Conservation (phyloP, 1,140 invertebrate species). For the Calycopis cecrops region DNA sequence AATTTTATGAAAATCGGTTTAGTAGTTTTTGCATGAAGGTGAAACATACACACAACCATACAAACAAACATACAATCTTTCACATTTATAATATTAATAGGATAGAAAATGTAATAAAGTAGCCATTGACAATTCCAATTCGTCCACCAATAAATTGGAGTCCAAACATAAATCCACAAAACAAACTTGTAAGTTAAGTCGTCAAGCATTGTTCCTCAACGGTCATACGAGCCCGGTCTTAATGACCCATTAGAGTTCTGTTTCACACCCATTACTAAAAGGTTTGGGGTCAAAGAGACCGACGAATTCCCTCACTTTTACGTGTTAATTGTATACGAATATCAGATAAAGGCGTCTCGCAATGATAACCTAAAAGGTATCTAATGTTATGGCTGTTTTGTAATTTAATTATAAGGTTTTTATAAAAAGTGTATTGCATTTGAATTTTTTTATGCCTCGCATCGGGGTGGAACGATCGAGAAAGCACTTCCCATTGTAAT, state of each 20-base stretch:
- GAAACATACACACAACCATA: no score
- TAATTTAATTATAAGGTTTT: constrained; percentile 17
- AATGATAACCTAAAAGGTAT: constrained; percentile 18
- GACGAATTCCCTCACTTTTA: constrained; percentile 27
- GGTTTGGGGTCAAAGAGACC: constrained; percentile 37
- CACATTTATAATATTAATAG: no score
- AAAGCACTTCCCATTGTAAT: no score
- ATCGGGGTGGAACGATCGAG: no score
- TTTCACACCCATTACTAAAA: constrained; percentile 56
- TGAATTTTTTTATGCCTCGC: no score
- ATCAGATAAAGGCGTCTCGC: constrained; percentile 40
- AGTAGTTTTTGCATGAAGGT: no score
- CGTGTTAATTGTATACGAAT: constrained; percentile 44
- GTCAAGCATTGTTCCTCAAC: constrained; percentile 23
- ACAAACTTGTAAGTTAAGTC: constrained; percentile 13
- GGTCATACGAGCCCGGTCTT: constrained; percentile 44
- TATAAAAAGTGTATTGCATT: background rate
- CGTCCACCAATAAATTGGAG: background rate
- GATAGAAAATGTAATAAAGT: no score
- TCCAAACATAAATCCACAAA: constrained; percentile 7
- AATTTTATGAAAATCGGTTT: no score
- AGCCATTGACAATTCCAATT: no score
- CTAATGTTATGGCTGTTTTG: constrained; percentile 12
- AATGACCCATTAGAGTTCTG: constrained; percentile 59
- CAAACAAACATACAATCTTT: no score